These are phyloP conservation scores for Holothuria leucospilota DNA, from an alignment of 53 echinoderm and acorn worm species.

Conservation along the genomic window DNA sequence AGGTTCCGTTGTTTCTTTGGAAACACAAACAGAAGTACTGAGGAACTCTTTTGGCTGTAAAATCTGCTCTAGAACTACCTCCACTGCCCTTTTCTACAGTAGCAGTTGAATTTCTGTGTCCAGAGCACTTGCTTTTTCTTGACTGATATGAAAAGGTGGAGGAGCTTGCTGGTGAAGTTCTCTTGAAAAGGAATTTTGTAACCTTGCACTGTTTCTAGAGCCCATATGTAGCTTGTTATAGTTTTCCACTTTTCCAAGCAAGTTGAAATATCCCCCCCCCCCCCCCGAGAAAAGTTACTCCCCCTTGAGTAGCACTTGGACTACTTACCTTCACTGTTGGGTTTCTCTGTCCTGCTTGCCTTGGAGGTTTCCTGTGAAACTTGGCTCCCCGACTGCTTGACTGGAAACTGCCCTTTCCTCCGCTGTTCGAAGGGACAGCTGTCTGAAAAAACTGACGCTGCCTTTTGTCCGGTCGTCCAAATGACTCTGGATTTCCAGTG, in stretches of 20 bases:
- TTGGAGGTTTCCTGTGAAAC: background rate
- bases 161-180: background rate
- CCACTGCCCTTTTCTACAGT: background rate
- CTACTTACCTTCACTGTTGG: conserved; percentile 17
- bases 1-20: conserved; percentile 2
- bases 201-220: background rate
- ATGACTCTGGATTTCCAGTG: background rate
- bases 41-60: background rate
- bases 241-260: background rate
- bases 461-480: background rate
- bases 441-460: background rate
- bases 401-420: conserved; percentile 7
- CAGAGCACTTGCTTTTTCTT: conserved; percentile 2
- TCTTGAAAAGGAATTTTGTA: conserved; percentile 17
- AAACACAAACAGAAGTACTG: conserved; percentile 11
- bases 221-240: background rate
- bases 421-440: background rate
- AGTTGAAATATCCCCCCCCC: background rate
- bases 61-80: background rate
- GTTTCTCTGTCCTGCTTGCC: conserved; percentile 5
- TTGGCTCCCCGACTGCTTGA: conserved; percentile 12
- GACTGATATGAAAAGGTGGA: background rate
- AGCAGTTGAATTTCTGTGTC: conserved; percentile 7
- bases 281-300: background rate
- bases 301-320: background rate